Percentiles rank a stretch among this genome's conserved stretches.
These are phyloP conservation scores for Danionella dracula DNA, from an alignment of 2,797 vertebrate genomes.

Conservation along the genomic window DNA sequence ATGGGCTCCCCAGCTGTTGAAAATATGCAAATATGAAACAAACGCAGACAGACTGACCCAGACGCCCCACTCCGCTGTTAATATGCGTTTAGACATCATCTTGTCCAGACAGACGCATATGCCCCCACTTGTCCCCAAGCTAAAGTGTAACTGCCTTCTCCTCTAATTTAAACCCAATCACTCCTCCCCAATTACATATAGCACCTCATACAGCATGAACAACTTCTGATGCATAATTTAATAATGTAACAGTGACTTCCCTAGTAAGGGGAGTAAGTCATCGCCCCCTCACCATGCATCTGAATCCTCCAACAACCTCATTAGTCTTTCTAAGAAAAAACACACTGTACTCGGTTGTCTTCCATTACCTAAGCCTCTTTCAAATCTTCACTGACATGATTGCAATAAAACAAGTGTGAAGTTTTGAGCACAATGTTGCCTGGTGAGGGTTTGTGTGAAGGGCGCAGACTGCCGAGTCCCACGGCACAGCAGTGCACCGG, in stretches of 20 bases:
- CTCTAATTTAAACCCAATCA: constrained; percentile 18
- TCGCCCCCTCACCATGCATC: neutral
- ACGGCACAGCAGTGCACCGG: constrained; percentile 68
- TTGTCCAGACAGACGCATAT: constrained; percentile 35
- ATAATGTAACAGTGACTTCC: no score
- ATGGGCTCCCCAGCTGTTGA: constrained; percentile 57
- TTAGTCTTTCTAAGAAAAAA: constrained; percentile 14
- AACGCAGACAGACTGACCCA: constrained; percentile 41
- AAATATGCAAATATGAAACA: constrained; percentile 59
- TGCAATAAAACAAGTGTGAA: constrained; percentile 71
- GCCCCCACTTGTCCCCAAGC: neutral
- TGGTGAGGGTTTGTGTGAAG: constrained; percentile 74
- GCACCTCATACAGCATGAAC: neutral
- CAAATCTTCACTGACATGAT: constrained; percentile 61
- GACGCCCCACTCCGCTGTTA: constrained; percentile 35
- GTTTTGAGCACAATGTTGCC: constrained; percentile 71
- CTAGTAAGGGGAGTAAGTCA: no score
- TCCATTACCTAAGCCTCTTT: constrained; percentile 63
- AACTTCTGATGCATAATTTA: no score
- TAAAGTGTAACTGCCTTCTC: neutral
- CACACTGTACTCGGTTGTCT: constrained; percentile 45
- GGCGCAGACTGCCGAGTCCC: constrained; percentile 71
- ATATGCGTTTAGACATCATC: constrained; percentile 37
- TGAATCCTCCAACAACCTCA: neutral
- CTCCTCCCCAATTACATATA: neutral